Evolutionary conservation across 2,797 vertebrate genomes (phyloP).

Genomic region (Lutjanus argentimaculatus): DNA sequence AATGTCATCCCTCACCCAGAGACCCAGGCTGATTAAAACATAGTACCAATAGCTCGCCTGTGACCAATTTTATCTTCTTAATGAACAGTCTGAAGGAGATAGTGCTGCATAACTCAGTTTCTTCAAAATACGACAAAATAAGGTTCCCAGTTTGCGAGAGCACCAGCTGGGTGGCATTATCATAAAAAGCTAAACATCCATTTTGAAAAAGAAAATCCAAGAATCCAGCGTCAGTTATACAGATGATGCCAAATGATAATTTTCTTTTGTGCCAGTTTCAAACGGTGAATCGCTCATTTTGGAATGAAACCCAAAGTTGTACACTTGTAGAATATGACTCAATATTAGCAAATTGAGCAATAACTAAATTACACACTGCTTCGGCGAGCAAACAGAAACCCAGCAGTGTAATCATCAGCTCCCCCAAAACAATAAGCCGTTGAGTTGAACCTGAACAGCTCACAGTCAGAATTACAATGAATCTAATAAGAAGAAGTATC

Average conservation of each 20-base stretch:
- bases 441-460: conserved; percentile 8
- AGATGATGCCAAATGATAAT: neutral
- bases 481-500: conserved; percentile 11
- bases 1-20: conserved; percentile 54
- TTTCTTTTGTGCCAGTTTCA: conserved; percentile 5
- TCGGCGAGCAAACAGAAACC: conserved; percentile 27
- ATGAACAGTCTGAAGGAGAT: conserved; percentile 25
- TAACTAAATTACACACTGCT: conserved; percentile 11
- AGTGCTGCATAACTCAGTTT: neutral
- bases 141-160: neutral
- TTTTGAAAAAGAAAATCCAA: neutral
- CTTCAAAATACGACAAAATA: neutral
- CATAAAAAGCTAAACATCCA: neutral
- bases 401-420: conserved; percentile 20
- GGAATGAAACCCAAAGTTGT: neutral
- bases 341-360: conserved; percentile 17
- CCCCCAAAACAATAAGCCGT: conserved; percentile 3
- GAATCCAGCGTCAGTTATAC: neutral
- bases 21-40: conserved; percentile 45
- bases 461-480: conserved; percentile 12
- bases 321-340: conserved; percentile 18
- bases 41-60: conserved; percentile 21
- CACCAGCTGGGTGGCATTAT: neutral
- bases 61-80: conserved; percentile 20
- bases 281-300: neutral